Evolutionary conservation across 2,888 invertebrate species (phyloP), one percentile per base, ranked within the genome.

Genomic region (Dendrolimus pini): DNA sequence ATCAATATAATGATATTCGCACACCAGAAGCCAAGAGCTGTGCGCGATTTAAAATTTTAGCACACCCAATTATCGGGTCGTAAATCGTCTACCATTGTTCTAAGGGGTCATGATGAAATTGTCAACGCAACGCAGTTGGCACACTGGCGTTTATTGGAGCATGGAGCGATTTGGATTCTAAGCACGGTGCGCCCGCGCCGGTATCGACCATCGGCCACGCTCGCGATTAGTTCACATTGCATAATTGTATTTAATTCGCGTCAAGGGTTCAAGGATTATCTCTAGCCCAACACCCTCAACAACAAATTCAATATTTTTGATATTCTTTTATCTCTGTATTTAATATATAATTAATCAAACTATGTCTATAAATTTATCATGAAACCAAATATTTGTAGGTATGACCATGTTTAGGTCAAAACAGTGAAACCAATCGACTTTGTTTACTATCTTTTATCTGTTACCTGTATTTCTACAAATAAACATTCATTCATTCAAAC

Each of bases 81-180:
- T 47, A 47, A 47, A 47, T 12, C 47, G 47, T 47, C 47, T 30
- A 30, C 30, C 47, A 84, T 89, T 88, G 87, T 88, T 75, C 83
- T 82, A 83, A 72, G 68, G 77, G 73, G 76, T 73, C 69, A 70
- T 85, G 85, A 83, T 78, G 87, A 80, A 86, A 89, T 74, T 80
- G 83, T 82, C 82, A 79, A 64, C 70, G 70, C 70, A 70, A 69
- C 68, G 62, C 59, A 62, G 79, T 89, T 88, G 81, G 81, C 81
- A 78, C 78, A 86, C 76, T 80, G 81, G 76, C 76, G 72, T 73
- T 89, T 89, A 89, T 85, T 89, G 88, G 89, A 89, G 86, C 89
- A 82, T 82, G 73, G 74, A 80, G 72, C 76, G 68, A 83, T 84
- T 82, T 81, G 83, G 78, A 88, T 86, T 85, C 87, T 68, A 65